Percentiles rank a stretch among this genome's conserved stretches.
Evolutionary conservation across 2,113 vertebrate genomes (phyloP).

Genomic region (Fulica atra): DNA sequence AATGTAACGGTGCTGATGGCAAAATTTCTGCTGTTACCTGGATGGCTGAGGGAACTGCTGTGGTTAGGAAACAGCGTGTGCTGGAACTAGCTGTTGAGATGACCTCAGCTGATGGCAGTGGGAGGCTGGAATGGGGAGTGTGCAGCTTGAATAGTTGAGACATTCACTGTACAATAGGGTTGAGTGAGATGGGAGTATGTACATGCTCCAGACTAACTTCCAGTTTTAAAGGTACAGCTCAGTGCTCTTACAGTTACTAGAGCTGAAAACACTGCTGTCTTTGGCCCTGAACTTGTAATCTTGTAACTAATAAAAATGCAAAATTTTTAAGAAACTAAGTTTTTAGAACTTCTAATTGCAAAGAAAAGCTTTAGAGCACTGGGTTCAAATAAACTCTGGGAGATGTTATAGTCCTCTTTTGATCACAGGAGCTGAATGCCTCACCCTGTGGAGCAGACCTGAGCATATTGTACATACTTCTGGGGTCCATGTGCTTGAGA

Average conservation of each 20-base stretch:
- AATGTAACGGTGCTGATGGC: neutral
- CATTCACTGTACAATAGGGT: neutral
- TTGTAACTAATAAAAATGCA: fast-evolving
- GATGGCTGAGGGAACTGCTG: neutral
- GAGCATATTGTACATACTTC: fast-evolving
- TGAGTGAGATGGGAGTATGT: neutral
- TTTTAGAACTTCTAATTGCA: neutral
- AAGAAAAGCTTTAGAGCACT: neutral
- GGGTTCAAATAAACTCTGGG: neutral
- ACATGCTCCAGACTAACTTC: neutral
- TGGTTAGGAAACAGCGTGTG: neutral
- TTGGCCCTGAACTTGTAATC: neutral
- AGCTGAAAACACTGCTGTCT: neutral
- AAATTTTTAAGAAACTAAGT: fast-evolving
- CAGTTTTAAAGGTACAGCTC: neutral
- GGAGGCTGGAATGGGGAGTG: neutral
- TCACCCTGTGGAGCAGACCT: neutral
- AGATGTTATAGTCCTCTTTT: neutral
- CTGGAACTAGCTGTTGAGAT: neutral
- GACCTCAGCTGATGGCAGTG: neutral
- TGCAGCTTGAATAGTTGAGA: neutral
- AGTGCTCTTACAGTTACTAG: neutral
- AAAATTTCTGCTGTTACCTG: neutral
- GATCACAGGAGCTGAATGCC: neutral
- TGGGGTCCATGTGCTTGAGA: fast-evolving